These are phyloP conservation scores for Apodemia zela DNA, from an alignment of 2,888 invertebrate genomes.

Conservation along the genomic window DNA sequence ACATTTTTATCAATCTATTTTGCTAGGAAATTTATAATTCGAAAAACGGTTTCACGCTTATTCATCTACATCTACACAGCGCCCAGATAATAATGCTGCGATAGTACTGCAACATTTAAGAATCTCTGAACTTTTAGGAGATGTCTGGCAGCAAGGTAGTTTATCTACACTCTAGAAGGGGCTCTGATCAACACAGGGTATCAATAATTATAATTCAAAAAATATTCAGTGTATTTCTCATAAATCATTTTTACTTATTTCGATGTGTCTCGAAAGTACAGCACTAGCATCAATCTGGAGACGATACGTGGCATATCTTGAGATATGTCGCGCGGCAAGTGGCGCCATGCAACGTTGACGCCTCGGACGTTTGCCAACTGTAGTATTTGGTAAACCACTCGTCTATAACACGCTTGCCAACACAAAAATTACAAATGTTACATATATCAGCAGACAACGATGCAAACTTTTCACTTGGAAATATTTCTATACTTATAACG, in stretches of 20 bases:
- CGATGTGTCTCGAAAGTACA: not conserved
- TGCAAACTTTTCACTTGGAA: constrained; percentile 18
- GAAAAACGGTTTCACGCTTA: too few relatives aligned
- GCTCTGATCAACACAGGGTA: too few relatives aligned
- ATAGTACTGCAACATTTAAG: too few relatives aligned
- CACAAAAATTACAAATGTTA: constrained; percentile 31
- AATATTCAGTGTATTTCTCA: not conserved
- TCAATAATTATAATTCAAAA: too few relatives aligned
- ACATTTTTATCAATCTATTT: too few relatives aligned
- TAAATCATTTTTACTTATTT: not conserved
- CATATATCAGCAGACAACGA: constrained; percentile 24
- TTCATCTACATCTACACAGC: too few relatives aligned
- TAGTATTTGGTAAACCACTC: constrained; percentile 43
- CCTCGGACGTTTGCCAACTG: constrained; percentile 52
- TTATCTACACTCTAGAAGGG: too few relatives aligned
- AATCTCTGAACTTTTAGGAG: too few relatives aligned
- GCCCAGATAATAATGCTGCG: too few relatives aligned
- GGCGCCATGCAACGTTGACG: constrained; percentile 37
- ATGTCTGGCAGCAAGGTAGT: too few relatives aligned
- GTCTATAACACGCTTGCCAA: constrained; percentile 39
- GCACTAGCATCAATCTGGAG: constrained; percentile 14
- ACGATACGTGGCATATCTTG: constrained; percentile 29
- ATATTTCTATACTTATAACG: not conserved
- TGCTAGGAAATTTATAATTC: too few relatives aligned
- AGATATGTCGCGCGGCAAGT: constrained; percentile 39